Percentiles rank a stretch among this genome's conserved stretches.
phyloP scores from a whole-genome alignment of 2,797 vertebrate species.

The Neostethus bicornis region DNA sequence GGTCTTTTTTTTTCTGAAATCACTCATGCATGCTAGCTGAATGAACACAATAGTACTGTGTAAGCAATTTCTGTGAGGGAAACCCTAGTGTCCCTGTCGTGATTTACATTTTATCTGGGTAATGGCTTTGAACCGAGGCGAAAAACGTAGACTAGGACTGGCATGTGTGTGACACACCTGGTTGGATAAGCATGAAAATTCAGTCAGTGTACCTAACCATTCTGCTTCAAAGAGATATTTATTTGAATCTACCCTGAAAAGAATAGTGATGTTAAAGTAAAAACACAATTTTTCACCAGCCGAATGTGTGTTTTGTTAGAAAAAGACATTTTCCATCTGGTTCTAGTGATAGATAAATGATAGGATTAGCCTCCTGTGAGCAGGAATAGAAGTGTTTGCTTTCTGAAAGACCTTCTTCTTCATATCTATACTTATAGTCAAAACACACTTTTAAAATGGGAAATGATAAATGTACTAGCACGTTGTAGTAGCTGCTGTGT shows the following conservation, averaged over 20 bases:
- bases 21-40: neutral
- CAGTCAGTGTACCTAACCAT: neutral
- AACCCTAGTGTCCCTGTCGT: neutral
- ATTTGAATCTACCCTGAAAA: slow-evolving; percentile 1
- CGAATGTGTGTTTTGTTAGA: slow-evolving; percentile 4
- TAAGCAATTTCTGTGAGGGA: neutral
- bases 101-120: neutral
- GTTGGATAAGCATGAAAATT: slow-evolving; percentile 5
- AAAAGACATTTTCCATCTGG: slow-evolving; percentile 17
- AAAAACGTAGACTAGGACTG: too few species aligned
- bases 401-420: slow-evolving; percentile 32
- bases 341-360: slow-evolving; percentile 58
- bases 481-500: too few species aligned
- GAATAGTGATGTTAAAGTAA: slow-evolving; percentile 24
- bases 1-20: neutral
- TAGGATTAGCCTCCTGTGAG: slow-evolving; percentile 58
- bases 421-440: slow-evolving; percentile 39
- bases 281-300: slow-evolving; percentile 9
- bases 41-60: neutral
- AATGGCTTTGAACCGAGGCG: neutral
- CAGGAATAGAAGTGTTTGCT: slow-evolving; percentile 35
- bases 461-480: too few species aligned
- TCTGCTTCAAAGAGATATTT: neutral
- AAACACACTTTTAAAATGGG: too few species aligned
- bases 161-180: slow-evolving; percentile 3